Evolutionary conservation across 2,888 invertebrate species (phyloP).

Genomic region (Eilema sororculum): DNA sequence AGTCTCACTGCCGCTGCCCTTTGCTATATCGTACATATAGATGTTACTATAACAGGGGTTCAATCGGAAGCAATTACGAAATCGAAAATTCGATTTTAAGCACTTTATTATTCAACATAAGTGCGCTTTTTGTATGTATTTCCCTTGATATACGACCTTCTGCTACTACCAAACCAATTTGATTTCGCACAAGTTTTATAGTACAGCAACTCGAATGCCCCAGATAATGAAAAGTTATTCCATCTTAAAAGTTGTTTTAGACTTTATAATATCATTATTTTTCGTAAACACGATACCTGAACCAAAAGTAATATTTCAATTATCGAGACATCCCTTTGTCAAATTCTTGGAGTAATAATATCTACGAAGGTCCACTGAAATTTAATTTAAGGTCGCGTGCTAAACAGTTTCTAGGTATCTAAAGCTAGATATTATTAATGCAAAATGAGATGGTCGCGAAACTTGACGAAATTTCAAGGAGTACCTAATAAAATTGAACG

Average conservation of each 20-base stretch:
- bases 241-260: not conserved
- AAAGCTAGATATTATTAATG: slow-evolving; percentile 22
- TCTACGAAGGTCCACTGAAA: not conserved
- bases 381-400: not conserved
- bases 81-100: slow-evolving; percentile 55
- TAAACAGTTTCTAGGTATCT: not conserved
- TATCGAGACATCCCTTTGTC: not conserved
- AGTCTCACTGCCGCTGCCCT: slow-evolving; percentile 69
- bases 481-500: slow-evolving; percentile 41
- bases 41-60: slow-evolving; percentile 75
- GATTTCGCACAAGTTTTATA: slow-evolving; percentile 71
- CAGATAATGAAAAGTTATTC: too few relatives aligned
- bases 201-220: slow-evolving; percentile 59
- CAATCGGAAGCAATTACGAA: slow-evolving; percentile 60
- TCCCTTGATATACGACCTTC: slow-evolving; percentile 52
- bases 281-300: not conserved
- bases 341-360: slow-evolving; percentile 4
- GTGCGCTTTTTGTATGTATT: slow-evolving; percentile 59
- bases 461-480: slow-evolving; percentile 31
- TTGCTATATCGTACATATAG: slow-evolving; percentile 63
- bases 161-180: slow-evolving; percentile 59
- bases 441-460: slow-evolving; percentile 26
- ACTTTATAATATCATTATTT: not conserved
- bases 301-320: slow-evolving; percentile 1
- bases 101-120: slow-evolving; percentile 50